Evolutionary conservation across 1,140 invertebrate species (phyloP).

Genomic region (Leptopilina clavipes): DNA sequence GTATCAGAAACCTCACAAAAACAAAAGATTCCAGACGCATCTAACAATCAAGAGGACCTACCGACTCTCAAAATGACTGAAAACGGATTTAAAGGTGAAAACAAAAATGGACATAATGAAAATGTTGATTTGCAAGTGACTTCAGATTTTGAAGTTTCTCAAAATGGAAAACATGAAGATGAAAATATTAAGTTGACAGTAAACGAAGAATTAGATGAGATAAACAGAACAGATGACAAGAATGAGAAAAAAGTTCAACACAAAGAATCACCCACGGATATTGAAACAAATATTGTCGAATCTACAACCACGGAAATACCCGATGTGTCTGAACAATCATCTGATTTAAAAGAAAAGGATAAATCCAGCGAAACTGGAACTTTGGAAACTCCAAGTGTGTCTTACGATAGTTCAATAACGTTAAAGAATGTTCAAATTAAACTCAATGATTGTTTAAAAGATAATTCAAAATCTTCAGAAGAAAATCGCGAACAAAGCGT

Average conservation of each 20-base stretch:
- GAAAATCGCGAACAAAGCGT: slow-evolving; percentile 44
- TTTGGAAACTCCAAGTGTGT: slow-evolving; percentile 53
- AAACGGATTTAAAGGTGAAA: slow-evolving; percentile 38
- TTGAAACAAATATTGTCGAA: slow-evolving; percentile 60
- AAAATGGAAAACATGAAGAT: slow-evolving; percentile 42
- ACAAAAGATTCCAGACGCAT: background rate
- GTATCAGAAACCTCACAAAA: slow-evolving; percentile 43
- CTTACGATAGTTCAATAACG: slow-evolving; percentile 63
- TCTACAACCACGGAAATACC: slow-evolving; percentile 60
- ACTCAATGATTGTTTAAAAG: slow-evolving; percentile 66
- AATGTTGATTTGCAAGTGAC: slow-evolving; percentile 47
- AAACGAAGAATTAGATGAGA: background rate
- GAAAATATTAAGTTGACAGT: slow-evolving; percentile 21
- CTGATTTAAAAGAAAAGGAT: slow-evolving; percentile 47
- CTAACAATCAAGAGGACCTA: background rate
- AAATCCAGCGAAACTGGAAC: slow-evolving; percentile 35
- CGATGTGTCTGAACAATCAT: slow-evolving; percentile 46
- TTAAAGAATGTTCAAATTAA: slow-evolving; percentile 66
- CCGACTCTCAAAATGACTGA: background rate
- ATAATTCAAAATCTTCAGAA: slow-evolving; percentile 52
- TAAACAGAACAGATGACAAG: slow-evolving; percentile 44
- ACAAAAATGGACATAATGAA: slow-evolving; percentile 38
- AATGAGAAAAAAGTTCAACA: slow-evolving; percentile 46
- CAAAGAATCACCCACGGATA: slow-evolving; percentile 47
- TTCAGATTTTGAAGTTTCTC: slow-evolving; percentile 39